Conservation (phyloP, 2,797 vertebrate species). For the Heterohyrax brucei region DNA sequence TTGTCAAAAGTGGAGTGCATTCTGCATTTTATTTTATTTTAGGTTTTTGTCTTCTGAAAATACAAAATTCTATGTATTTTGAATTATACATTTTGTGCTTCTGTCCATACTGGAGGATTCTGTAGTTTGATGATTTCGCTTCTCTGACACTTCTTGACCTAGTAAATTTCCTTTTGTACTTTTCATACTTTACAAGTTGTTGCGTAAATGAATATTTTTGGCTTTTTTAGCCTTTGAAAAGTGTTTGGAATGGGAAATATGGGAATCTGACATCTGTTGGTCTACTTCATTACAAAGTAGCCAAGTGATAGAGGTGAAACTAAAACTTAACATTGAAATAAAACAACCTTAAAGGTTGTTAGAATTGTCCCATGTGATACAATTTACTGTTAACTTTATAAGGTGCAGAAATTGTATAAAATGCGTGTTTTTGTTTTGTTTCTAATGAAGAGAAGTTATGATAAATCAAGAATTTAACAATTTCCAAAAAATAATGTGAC, state of each 20-base stretch:
- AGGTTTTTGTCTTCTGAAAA: neutral
- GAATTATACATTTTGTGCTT: neutral
- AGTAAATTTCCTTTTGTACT: neutral
- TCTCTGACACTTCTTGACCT: neutral
- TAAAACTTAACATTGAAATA: neutral
- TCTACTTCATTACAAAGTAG: slow-evolving; percentile 10
- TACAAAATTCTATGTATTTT: neutral
- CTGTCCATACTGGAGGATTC: neutral
- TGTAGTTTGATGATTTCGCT: neutral
- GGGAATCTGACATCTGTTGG: neutral
- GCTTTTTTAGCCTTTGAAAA: neutral
- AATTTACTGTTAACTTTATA: neutral
- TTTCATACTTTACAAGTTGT: neutral
- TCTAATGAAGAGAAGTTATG: neutral
- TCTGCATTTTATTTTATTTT: slow-evolving; percentile 19
- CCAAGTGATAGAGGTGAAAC: neutral
- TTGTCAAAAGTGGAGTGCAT: neutral
- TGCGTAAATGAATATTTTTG: slow-evolving; percentile 37
- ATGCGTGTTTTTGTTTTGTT: no score
- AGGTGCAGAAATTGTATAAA: slow-evolving; percentile 25
- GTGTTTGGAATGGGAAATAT: neutral
- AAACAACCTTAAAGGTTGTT: neutral
- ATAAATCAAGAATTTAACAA: neutral
- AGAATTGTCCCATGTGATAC: neutral
- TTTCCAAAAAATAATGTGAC: neutral